Evolutionary conservation across 2,113 vertebrate genomes (phyloP), one percentile per base, ranked within the genome.

Genomic region (Embiotoca jacksoni): DNA sequence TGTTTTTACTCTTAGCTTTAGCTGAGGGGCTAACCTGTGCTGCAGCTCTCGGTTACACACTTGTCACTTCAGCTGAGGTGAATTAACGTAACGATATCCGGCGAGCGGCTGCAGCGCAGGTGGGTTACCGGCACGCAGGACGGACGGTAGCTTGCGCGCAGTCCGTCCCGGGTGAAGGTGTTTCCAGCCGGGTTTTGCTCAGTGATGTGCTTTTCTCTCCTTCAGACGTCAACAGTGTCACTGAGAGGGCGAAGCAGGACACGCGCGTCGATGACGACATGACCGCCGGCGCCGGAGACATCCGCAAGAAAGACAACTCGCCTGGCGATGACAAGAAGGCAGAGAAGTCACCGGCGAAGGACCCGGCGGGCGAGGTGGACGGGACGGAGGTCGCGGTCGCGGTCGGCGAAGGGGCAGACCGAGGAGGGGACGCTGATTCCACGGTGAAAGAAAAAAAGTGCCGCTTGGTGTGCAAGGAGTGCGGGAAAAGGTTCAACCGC

Each of bases 401-500:
- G 31, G 50, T 23, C 0, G 73, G 74, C 0, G 81, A 81, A 3
- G 75, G 61, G 2, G 72, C 57, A 31, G 66, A 59, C 15, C 39
- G 16, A 31, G 75, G n/a, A 7, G 64, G 10, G 7, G 66, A 82
- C 2, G 35, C 62, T 10, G 70, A 80, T 23, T 30, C 5, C 1
- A 8, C 67, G 3, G 63, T 65, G 0, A 93, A 93, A 68, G 84
- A 57, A 16, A 92, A 80, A 58, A 89, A 85, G 79, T 77, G 74
- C 15, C 63, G 81, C 2, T 52, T 93, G 79, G 79, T 90, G 74
- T 95, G 95, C 80, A 90, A 89, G 5, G 94, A 94, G 33, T 95
- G 94, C 0, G 95, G 95, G 15, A 92, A 93, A 72, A 80, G 30
- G 3, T 96, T 96, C 77, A 91, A 67, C 32, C 92, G 91, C 0